Percentiles rank a stretch among this genome's conserved stretches.
phyloP scores from a whole-genome alignment of 2,113 vertebrate species.

The Rostratula benghalensis region DNA sequence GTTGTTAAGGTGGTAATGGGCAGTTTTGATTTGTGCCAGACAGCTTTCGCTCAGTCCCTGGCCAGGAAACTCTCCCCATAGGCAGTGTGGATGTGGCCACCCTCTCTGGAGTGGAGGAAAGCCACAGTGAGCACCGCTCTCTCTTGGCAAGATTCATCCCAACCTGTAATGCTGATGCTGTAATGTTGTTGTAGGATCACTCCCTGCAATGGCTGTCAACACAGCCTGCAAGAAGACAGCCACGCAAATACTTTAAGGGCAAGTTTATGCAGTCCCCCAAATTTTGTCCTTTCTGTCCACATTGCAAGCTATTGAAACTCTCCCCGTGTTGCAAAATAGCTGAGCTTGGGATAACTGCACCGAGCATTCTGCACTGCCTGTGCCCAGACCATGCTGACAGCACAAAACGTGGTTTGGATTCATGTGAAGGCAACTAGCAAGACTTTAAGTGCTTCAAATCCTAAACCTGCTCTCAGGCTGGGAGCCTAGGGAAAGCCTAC shows the following conservation, averaged over 20 bases:
- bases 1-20: neutral
- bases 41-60: neutral
- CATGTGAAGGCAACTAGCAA: neutral
- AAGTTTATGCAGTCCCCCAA: neutral
- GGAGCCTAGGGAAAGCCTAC: neutral
- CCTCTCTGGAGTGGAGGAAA: neutral
- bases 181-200: neutral
- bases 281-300: neutral
- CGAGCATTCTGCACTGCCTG: neutral
- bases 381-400: neutral
- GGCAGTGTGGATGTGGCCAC: neutral
- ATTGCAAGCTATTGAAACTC: neutral
- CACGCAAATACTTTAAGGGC: neutral
- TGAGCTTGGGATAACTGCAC: neutral
- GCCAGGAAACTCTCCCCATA: neutral
- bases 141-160: rapidly evolving
- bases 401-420: neutral
- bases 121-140: neutral
- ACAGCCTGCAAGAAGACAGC: neutral
- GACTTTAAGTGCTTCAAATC: neutral
- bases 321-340: neutral
- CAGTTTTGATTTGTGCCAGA: neutral
- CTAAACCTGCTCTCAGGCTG: neutral
- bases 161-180: neutral
- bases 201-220: neutral